phyloP scores from a whole-genome alignment of 2,113 vertebrate genomes.

The Sardina pilchardus region DNA sequence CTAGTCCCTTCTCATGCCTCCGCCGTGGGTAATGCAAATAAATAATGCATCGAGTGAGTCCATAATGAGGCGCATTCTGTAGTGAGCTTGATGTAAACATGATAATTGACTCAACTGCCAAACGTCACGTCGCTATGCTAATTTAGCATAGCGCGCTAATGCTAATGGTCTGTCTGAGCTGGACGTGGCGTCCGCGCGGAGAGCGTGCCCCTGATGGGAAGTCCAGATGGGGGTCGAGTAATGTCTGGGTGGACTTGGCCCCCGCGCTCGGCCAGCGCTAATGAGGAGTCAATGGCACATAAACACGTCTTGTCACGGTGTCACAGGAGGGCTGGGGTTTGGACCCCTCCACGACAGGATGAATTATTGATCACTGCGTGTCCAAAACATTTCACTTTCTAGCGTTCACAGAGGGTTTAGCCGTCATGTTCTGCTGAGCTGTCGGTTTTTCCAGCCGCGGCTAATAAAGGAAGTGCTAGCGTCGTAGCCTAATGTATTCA shows the following conservation, averaged over 20 bases:
- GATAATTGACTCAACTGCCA: background rate
- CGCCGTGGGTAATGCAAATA: conserved; percentile 50
- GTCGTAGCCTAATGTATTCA: background rate
- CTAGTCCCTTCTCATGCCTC: background rate
- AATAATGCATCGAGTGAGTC: conserved; percentile 53
- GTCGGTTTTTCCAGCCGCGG: background rate
- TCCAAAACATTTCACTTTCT: background rate
- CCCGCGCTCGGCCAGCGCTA: background rate
- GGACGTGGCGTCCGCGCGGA: background rate
- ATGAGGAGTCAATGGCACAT: background rate
- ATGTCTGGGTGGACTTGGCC: background rate
- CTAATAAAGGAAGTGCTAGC: background rate
- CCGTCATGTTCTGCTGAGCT: background rate
- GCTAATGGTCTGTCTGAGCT: background rate
- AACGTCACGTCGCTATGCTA: background rate
- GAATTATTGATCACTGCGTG: background rate
- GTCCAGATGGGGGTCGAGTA: background rate
- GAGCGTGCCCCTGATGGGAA: background rate
- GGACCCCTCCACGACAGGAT: background rate
- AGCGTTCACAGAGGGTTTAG: background rate
- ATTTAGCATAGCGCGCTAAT: background rate
- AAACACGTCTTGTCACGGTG: background rate
- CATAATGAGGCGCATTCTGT: conserved; percentile 59
- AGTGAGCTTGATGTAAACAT: conserved; percentile 7
- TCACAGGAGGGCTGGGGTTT: background rate